Conservation (phyloP, 2,888 invertebrate genomes). For the Acanthococcus lagerstroemiae region DNA sequence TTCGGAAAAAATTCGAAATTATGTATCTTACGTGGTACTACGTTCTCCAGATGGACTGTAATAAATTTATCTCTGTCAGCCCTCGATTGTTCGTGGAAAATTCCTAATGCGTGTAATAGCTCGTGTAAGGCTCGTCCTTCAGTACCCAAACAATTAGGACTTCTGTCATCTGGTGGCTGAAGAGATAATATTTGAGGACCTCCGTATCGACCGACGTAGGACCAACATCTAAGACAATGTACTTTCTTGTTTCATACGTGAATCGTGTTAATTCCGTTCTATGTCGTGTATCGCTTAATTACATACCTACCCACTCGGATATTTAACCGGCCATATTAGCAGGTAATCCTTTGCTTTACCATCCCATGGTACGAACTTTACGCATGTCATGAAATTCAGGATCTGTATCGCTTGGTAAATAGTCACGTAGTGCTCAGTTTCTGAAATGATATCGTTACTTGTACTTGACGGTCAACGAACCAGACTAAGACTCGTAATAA, state of each 20-base stretch:
- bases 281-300: no score
- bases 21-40: constrained; percentile 52
- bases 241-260: no score
- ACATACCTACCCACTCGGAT: constrained; percentile 46
- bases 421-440: constrained; percentile 48
- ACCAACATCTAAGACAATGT: constrained; percentile 53
- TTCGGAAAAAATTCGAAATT: no score
- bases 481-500: no score
- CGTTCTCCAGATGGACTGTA: constrained; percentile 57
- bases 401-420: constrained; percentile 52
- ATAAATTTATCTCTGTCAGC: constrained; percentile 62
- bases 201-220: constrained; percentile 62
- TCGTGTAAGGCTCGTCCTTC: constrained; percentile 70
- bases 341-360: constrained; percentile 54
- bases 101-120: constrained; percentile 67
- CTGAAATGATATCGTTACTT: constrained; percentile 40
- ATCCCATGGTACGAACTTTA: constrained; percentile 55
- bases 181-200: constrained; percentile 64
- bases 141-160: constrained; percentile 54
- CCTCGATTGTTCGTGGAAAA: constrained; percentile 70
- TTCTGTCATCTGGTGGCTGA: constrained; percentile 51
- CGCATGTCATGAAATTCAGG: constrained; percentile 55
- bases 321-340: constrained; percentile 55
- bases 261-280: no score
- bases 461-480: not conserved